phyloP scores from a whole-genome alignment of 2,888 invertebrate species.

The Eurytoma californica region DNA sequence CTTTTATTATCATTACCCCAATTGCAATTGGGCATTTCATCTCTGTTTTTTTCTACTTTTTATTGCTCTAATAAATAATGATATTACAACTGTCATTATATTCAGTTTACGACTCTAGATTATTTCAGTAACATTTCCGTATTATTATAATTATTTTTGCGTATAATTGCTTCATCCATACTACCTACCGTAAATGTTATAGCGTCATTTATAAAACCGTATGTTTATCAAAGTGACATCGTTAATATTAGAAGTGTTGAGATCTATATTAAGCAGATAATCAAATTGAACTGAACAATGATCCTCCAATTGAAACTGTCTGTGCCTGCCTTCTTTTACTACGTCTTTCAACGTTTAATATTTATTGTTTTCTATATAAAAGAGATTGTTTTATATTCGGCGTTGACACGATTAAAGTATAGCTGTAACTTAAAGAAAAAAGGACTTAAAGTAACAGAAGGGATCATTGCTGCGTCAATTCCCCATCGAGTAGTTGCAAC shows the following conservation, averaged over 20 bases:
- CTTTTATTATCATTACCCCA: slow-evolving; percentile 67
- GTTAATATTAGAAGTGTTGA: slow-evolving; percentile 27
- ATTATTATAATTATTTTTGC: slow-evolving; percentile 19
- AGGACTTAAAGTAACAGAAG: slow-evolving; percentile 26
- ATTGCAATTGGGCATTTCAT: slow-evolving; percentile 61
- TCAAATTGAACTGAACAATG: slow-evolving; percentile 43
- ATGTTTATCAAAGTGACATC: slow-evolving; percentile 26
- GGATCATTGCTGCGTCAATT: slow-evolving; percentile 45
- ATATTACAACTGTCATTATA: slow-evolving; percentile 17
- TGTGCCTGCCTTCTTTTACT: slow-evolving; percentile 47
- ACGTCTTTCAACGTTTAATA: slow-evolving; percentile 38
- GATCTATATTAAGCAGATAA: slow-evolving; percentile 38
- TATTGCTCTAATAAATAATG: slow-evolving; percentile 2
- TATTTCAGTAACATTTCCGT: neutral
- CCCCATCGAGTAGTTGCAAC: slow-evolving; percentile 17
- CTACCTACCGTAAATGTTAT: slow-evolving; percentile 17
- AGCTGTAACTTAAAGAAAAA: neutral
- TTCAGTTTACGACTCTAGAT: neutral
- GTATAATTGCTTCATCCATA: slow-evolving; percentile 7
- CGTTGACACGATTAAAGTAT: slow-evolving; percentile 15
- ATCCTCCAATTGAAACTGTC: slow-evolving; percentile 42
- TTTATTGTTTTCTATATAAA: slow-evolving; percentile 36
- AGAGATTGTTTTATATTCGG: slow-evolving; percentile 24
- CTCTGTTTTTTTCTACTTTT: slow-evolving; percentile 41
- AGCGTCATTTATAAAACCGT: slow-evolving; percentile 13